Percentiles rank a stretch among this genome's conserved stretches.
These are phyloP conservation scores for Fabriciana adippe DNA, from an alignment of 2,888 invertebrate genomes.

Conservation along the genomic window DNA sequence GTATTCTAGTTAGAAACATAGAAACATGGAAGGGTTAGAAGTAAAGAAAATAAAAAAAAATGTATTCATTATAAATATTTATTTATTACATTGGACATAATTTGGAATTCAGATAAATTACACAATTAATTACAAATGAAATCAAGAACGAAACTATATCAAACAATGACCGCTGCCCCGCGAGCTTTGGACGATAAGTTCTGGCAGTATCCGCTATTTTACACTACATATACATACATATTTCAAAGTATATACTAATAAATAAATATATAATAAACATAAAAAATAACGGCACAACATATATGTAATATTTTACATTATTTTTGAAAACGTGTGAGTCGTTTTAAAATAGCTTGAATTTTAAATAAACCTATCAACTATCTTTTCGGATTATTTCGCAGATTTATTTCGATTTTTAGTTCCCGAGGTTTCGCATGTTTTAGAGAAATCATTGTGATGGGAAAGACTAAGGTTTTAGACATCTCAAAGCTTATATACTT, in stretches of 20 bases:
- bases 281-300: too few species aligned
- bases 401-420: too few species aligned
- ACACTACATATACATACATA: background rate
- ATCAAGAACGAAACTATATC: conserved; percentile 8
- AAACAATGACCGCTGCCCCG: background rate
- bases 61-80: conserved; percentile 78
- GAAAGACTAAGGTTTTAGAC: too few species aligned
- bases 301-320: too few species aligned
- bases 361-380: too few species aligned
- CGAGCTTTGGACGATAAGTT: background rate
- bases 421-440: too few species aligned
- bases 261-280: background rate
- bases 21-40: background rate
- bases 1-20: too few species aligned
- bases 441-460: too few species aligned
- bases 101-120: conserved; percentile 64
- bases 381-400: too few species aligned
- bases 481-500: too few species aligned
- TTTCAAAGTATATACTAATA: background rate
- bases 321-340: too few species aligned
- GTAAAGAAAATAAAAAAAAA: conserved; percentile 14
- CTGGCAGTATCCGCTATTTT: conserved; percentile 6
- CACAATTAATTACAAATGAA: conserved; percentile 42
- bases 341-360: too few species aligned
- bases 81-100: conserved; percentile 77